Evolutionary conservation across 2,888 invertebrate species (phyloP).

Genomic region (Polylopha cassiicola): DNA sequence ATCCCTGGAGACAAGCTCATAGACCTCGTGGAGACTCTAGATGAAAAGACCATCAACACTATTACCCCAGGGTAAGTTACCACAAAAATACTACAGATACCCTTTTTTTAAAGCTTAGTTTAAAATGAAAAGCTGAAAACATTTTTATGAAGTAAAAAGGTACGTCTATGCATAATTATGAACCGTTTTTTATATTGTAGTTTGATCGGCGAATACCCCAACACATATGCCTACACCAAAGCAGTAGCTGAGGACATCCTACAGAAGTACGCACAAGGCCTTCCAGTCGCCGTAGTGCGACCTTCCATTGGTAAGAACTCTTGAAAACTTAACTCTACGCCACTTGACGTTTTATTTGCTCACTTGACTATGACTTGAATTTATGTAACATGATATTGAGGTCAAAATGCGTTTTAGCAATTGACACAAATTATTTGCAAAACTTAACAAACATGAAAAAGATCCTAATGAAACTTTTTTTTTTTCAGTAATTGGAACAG

Average conservation of each 20-base stretch:
- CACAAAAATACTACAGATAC: slow-evolving; percentile 78
- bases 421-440: slow-evolving; percentile 1
- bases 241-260: slow-evolving; percentile 91
- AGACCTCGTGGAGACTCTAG: slow-evolving; percentile 81
- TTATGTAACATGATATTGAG: no score
- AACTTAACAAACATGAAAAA: no score
- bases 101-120: slow-evolving; percentile 34
- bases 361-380: no score
- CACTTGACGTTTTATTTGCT: no score
- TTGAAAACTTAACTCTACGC: no score
- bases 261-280: slow-evolving; percentile 80
- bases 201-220: slow-evolving; percentile 86
- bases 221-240: slow-evolving; percentile 97
- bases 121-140: background rate
- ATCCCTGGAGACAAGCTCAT: slow-evolving; percentile 77
- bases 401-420: no score
- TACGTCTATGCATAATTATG: slow-evolving; percentile 32
- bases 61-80: slow-evolving; percentile 81
- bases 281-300: slow-evolving; percentile 90
- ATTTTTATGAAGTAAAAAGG: background rate
- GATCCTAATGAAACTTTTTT: slow-evolving; percentile 18
- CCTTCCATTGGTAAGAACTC: slow-evolving; percentile 96
- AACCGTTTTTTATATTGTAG: slow-evolving; percentile 46
- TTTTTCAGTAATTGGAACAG: slow-evolving; percentile 71
- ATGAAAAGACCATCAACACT: slow-evolving; percentile 79